Base-by-base conservation (phyloP, 2,888 invertebrate species). In the Cactoblastis cactorum region DNA sequence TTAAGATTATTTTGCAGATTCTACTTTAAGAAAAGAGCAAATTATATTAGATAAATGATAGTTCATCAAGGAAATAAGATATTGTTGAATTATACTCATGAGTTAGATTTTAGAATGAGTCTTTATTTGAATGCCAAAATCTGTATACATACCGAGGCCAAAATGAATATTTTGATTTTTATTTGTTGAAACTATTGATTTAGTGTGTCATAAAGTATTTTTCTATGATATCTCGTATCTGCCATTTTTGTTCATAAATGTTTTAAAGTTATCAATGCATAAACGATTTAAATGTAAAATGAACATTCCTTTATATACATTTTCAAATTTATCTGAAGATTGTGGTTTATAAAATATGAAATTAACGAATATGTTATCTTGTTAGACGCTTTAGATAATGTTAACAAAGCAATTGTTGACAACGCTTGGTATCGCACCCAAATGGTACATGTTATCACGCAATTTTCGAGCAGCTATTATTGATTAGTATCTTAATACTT, bases 1-100 rank as follows among this genome's bases (percentile, higher is more conserved):
- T 83, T 80, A 66, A 74, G 71, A 72, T 85, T 86, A 80, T 84
- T 84, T 87, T 84, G 85, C 87, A 77, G 74, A 69, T 69, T 69
- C 79, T 82, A 82, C 77, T 81, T 71, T 80, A 76, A 38, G 75
- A 72, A 79, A 70, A 75, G 66, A 69, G 65, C 77, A 74, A 74
- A 69, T 68, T 73, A 74, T 71, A 69, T 69, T 74, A 73, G 69
- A 67, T 56, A 63, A 28, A 28, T 28, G 6, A 52, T 75, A 77
- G 72, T 66, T 77, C 68, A 74, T 76, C 69, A 67, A 74, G 77
- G 70, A 71, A 71, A 58, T 69, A 71, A 73, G 69, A 67, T 73
- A 71, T 75, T 74, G 75, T 77, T 80, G 74, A 69, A 77, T 75
- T 75, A 75, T 78, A 81, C 77, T 79, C 78, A 77, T 71, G 72